These are phyloP conservation scores for Gavialis gangeticus DNA, from an alignment of 2,113 vertebrate species.

Conservation along the genomic window DNA sequence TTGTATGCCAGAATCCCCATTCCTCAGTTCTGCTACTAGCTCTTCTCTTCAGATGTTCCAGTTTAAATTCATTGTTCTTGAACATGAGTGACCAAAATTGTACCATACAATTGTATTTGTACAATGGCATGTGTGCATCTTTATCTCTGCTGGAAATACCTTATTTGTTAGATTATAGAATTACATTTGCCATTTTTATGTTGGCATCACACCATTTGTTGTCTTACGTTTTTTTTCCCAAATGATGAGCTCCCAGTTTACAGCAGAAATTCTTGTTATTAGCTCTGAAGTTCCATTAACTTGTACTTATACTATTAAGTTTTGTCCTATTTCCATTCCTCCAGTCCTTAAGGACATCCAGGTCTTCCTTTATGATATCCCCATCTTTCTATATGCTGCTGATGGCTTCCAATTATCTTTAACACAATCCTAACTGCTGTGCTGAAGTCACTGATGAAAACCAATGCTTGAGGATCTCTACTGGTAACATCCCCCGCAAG, in stretches of 20 bases:
- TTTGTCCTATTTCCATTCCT: neutral
- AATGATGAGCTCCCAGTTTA: neutral
- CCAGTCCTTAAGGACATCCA: neutral
- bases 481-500: neutral
- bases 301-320: neutral
- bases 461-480: neutral
- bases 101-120: neutral
- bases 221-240: neutral
- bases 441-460: neutral
- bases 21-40: neutral
- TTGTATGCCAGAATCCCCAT: neutral
- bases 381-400: neutral
- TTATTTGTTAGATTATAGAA: neutral
- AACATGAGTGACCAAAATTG: neutral
- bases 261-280: neutral
- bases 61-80: neutral
- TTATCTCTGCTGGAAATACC: neutral
- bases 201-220: neutral
- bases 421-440: neutral
- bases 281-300: neutral
- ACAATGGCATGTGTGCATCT: neutral
- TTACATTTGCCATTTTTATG: neutral
- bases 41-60: too few species aligned
- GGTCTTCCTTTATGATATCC: neutral
- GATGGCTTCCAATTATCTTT: neutral